Evolutionary conservation across 2,797 vertebrate species (phyloP), one percentile per base, ranked within the genome.

Genomic region (Capromys pilorides): DNA sequence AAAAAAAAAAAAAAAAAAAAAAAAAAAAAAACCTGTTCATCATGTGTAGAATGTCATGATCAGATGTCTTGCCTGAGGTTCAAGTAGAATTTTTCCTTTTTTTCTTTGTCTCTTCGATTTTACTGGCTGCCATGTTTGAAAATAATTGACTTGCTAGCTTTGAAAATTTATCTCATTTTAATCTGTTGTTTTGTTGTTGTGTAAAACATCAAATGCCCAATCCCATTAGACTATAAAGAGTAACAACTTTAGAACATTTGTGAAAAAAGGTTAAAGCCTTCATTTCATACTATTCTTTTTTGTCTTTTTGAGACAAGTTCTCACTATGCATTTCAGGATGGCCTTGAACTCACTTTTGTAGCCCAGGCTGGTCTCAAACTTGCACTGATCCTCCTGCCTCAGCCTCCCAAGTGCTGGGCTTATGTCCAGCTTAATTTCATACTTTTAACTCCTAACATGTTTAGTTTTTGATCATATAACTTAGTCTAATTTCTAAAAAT

Each of bases 401-500:
- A n/a, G n/a, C n/a, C n/a, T n/a, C n/a, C n/a, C n/a, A n/a, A n/a
- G n/a, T n/a, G n/a, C n/a, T n/a, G n/a, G n/a, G n/a, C n/a, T n/a
- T n/a, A n/a, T n/a, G n/a, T n/a, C n/a, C n/a, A n/a, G n/a, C n/a
- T n/a, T 94, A n/a, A 84, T 75, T 91, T 91, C 39, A 54, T 75
- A 54, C 73, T 88, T 94, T 54, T 54, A 93, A 41, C 81, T 87
- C 19, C 57, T 12, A 12, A 86, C 41, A 88, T 39, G 91, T 19
- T 89, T 86, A n/a, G 54, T 61, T 81, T 88, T 13, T 57, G 66
- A 61, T 79, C 14, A 9, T 31, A 22, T 11, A 19, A 7, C 79
- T 89, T 57, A 91, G 57, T 94, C 57, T 84, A 62, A 94, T 36
- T 77, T 89, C 45, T 75, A 64, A 10, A 54, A 54, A 84, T 33